These are phyloP conservation scores for Rhaphigaster nebulosa DNA, from an alignment of 2,888 invertebrate genomes.

Conservation along the genomic window DNA sequence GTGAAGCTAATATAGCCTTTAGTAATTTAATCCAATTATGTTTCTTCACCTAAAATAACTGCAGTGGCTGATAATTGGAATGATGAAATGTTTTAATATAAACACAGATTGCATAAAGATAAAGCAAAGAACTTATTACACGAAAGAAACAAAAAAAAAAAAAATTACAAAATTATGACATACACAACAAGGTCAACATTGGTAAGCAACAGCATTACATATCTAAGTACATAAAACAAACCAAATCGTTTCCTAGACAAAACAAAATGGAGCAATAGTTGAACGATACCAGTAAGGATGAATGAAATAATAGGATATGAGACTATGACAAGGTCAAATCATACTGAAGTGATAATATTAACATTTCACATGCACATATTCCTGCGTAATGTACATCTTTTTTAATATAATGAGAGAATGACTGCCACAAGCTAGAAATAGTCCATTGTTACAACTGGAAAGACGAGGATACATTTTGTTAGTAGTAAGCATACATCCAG, in stretches of 20 bases:
- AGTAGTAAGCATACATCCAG: slow-evolving; percentile 32
- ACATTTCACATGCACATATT: neutral
- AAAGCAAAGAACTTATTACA: too few species aligned
- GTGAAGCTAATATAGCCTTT: too few species aligned
- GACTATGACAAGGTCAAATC: neutral
- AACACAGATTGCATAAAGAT: too few species aligned
- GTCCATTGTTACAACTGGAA: slow-evolving; percentile 8
- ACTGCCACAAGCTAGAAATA: neutral
- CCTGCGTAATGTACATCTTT: neutral
- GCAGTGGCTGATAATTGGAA: too few species aligned
- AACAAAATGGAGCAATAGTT: neutral
- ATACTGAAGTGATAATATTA: neutral
- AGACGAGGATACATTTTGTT: slow-evolving; percentile 18
- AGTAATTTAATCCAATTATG: too few species aligned
- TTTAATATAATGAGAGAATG: neutral
- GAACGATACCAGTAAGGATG: neutral
- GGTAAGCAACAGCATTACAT: neutral
- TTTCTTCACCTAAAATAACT: too few species aligned
- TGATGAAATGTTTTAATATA: too few species aligned
- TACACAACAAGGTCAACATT: neutral
- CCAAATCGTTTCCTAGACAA: neutral
- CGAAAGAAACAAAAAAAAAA: too few species aligned
- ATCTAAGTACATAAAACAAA: neutral
- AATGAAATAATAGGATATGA: neutral
- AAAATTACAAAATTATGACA: neutral